Evolutionary conservation across 2,113 vertebrate species (phyloP), one percentile per base, ranked within the genome.

Genomic region (Heterocephalus glaber): DNA sequence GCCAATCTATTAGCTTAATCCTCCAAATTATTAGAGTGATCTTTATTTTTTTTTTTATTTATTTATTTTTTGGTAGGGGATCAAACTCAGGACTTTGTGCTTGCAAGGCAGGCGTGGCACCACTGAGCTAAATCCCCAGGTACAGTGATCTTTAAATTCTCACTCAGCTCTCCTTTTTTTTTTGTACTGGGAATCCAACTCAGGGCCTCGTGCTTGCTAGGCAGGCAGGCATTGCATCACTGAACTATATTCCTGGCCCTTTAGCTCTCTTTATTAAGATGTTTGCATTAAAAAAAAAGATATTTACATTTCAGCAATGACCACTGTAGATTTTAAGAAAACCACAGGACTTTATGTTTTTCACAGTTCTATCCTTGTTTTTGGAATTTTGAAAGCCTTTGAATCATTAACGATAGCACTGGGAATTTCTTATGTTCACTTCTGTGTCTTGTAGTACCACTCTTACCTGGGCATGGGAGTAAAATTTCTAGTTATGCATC

Each of bases 281-380:
- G 33, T 41, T 95, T 49, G 9, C 47, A 49, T 49, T 49, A 49
- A 49, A 49, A 49, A 49, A 49, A 49, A 90, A 94, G 19, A 94
- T 60, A 28, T 44, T 95, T 76, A 88, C 20, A 94, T 65, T 83
- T 80, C 61, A 76, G 28, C 47, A 96, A 56, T 12, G 26, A 94
- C 30, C 84, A 63, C 13, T 77, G 14, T 9, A 60, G 38, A 63
- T 94, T 91, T 72, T 70, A 72, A 63, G 30, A 88, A 93, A 35
- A 28, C 30, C 33, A 84, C 0, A 84, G n/a, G 7, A 33, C 47
- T 74, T 26, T 52, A n/a, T n/a, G 58, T 47, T 66, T 38, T 77
- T 74, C 11, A 35, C 4, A 33, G 80, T 12, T 68, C 54, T 95
- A 60, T 68, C 24, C 49, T 70, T 72, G 47, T 56, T 90, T 87